Evolutionary conservation across 2,113 vertebrate species (phyloP).

Genomic region (Rostratula benghalensis): DNA sequence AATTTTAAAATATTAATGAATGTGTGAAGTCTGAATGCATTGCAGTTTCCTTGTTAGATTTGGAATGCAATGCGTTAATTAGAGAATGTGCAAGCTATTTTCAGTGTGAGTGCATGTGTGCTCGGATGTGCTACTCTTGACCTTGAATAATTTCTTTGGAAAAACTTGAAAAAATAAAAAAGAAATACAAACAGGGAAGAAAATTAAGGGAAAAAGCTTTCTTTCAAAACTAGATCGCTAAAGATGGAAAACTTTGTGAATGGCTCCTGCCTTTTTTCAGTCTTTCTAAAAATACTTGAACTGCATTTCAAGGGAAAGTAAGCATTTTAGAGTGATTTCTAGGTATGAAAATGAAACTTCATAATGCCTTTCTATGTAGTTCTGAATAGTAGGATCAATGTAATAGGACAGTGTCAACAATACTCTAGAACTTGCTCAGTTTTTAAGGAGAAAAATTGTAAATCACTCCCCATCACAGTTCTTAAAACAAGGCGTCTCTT

Average conservation of each 20-base stretch:
- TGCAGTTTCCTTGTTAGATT: slow-evolving; percentile 10
- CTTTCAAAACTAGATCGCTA: neutral
- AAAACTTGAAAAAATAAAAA: neutral
- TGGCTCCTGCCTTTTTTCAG: neutral
- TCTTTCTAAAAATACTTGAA: neutral
- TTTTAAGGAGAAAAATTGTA: neutral
- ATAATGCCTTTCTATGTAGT: neutral
- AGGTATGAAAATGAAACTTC: neutral
- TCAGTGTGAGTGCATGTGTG: neutral
- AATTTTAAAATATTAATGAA: neutral
- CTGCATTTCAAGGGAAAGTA: neutral
- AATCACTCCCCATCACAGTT: neutral
- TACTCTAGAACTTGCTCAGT: neutral
- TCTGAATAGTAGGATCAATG: neutral
- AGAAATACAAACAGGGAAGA: neutral
- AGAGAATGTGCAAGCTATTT: neutral
- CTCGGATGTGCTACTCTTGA: neutral
- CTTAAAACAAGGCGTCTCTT: neutral
- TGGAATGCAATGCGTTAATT: neutral
- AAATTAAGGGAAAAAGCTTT: neutral
- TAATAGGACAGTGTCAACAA: neutral
- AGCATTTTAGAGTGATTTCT: neutral
- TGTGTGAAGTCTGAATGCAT: neutral
- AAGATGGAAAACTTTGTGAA: neutral
- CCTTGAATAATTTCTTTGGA: slow-evolving; percentile 28